These are phyloP conservation scores for Caenorhabditis panamensis DNA, from an alignment of 2,888 invertebrate genomes.

Conservation along the genomic window DNA sequence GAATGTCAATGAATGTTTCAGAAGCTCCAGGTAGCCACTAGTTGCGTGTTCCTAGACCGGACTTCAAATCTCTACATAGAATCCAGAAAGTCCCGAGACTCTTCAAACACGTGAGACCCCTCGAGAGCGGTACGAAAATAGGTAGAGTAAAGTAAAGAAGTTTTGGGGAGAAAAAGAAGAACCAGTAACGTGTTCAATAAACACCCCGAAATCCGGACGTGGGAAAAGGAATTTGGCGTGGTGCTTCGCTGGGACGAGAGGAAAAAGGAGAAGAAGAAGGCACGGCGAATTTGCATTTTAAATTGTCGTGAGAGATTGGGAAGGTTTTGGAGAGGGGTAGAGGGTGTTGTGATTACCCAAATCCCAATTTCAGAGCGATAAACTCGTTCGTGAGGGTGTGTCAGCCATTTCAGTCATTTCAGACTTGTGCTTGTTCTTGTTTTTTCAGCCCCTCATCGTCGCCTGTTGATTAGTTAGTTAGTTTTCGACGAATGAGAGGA, in stretches of 20 bases:
- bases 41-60: no score
- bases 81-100: no score
- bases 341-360: constrained; percentile 49
- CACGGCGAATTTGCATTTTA: constrained; percentile 55
- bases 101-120: constrained; percentile 27
- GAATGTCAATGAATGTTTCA: no score
- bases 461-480: constrained; percentile 32
- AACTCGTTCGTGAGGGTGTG: no score
- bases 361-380: not conserved
- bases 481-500: constrained; percentile 35
- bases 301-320: constrained; percentile 32
- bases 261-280: constrained; percentile 1
- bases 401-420: no score
- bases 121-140: constrained; percentile 28
- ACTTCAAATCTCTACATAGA: no score
- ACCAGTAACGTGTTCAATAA: constrained; percentile 48
- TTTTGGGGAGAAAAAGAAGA: constrained; percentile 28
- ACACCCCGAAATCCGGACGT: constrained; percentile 55
- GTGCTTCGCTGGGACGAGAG: not conserved
- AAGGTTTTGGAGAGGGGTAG: constrained; percentile 33
- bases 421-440: constrained; percentile 16
- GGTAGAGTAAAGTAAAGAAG: constrained; percentile 5
- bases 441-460: constrained; percentile 7
- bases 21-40: no score
- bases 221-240: constrained; percentile 51